Conservation (phyloP, 2,113 vertebrate genomes). For the Engystomops pustulosus region DNA sequence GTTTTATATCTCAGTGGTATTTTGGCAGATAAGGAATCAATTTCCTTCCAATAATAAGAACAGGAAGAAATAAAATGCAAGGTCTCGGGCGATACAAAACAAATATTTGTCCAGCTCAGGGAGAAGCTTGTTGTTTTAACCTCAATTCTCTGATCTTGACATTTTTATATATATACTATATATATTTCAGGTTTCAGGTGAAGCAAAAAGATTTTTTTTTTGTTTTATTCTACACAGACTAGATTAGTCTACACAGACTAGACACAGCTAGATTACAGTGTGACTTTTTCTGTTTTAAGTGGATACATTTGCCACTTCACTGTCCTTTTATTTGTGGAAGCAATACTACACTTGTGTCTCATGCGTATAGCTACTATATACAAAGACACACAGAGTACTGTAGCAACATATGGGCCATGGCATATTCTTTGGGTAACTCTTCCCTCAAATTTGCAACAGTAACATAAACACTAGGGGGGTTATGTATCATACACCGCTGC, state of each 20-base stretch:
- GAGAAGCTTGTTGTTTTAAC: constrained; percentile 35
- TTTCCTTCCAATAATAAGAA: constrained; percentile 30
- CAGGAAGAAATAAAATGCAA: constrained; percentile 29
- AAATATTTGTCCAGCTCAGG: constrained; percentile 30
- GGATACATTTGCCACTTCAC: neutral
- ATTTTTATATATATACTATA: neutral
- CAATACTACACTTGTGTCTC: neutral
- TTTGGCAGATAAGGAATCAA: constrained; percentile 20
- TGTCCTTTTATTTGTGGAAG: neutral
- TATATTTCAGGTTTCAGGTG: neutral
- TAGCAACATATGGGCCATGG: no score
- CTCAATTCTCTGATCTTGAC: constrained; percentile 6
- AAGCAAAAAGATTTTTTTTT: neutral
- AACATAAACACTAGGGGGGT: no score
- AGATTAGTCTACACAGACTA: no score
- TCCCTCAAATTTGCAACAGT: no score
- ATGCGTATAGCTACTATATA: neutral
- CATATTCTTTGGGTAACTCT: no score
- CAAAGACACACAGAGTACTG: no score
- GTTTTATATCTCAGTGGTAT: neutral
- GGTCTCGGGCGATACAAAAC: constrained; percentile 18
- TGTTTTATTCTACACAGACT: neutral
- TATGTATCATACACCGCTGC: no score
- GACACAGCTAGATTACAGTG: neutral
- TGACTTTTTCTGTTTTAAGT: neutral